phyloP scores from a whole-genome alignment of 2,113 vertebrate species.

The Pterocles orientalis region DNA sequence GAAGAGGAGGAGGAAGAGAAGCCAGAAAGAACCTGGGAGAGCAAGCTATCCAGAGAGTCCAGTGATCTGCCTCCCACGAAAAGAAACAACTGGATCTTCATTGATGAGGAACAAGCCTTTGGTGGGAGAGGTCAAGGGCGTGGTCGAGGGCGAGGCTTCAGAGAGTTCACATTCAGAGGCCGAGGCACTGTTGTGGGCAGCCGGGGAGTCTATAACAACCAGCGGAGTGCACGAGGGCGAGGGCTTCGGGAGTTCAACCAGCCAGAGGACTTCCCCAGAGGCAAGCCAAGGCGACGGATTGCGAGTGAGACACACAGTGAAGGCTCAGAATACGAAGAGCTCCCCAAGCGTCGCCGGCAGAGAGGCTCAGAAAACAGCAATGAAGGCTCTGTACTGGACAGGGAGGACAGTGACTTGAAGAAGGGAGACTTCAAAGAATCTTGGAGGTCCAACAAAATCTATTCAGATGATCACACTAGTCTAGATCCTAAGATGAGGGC shows the following conservation, averaged over 20 bases:
- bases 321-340: slow-evolving; percentile 94
- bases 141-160: slow-evolving; percentile 86
- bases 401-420: slow-evolving; percentile 76
- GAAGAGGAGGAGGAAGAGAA: slow-evolving; percentile 78
- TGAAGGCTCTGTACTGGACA: slow-evolving; percentile 62
- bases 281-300: slow-evolving; percentile 88
- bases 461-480: slow-evolving; percentile 82
- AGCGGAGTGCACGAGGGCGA: slow-evolving; percentile 80
- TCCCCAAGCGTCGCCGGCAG: slow-evolving; percentile 91
- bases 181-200: slow-evolving; percentile 61
- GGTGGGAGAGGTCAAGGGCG: slow-evolving; percentile 86
- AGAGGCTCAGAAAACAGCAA: slow-evolving; percentile 84
- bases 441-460: slow-evolving; percentile 92
- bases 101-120: slow-evolving; percentile 96
- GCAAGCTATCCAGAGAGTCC: slow-evolving; percentile 78
- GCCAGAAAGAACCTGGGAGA: slow-evolving; percentile 82
- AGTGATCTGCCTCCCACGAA: slow-evolving; percentile 80
- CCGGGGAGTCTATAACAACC: slow-evolving; percentile 71
- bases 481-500: slow-evolving; percentile 79
- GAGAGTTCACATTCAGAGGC: slow-evolving; percentile 89
- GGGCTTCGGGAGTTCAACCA: slow-evolving; percentile 83
- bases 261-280: slow-evolving; percentile 85
- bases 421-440: slow-evolving; percentile 88
- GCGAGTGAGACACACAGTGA: slow-evolving; percentile 95
- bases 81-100: slow-evolving; percentile 97